Percentiles rank a stretch among this genome's conserved stretches.
Conservation (phyloP, 1,140 invertebrate genomes). For the Grapholita molesta region DNA sequence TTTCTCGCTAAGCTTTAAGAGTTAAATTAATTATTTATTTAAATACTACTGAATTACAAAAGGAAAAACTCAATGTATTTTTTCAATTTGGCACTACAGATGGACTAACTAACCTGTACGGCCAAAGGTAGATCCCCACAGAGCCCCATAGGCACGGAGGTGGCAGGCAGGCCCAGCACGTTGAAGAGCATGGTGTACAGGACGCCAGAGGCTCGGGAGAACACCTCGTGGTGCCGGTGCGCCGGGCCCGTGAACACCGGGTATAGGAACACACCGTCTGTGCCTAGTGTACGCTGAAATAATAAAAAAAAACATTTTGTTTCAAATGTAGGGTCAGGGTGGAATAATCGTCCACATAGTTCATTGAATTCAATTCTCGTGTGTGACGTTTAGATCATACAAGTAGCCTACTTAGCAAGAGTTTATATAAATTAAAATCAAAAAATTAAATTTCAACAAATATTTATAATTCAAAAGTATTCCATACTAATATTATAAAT, state of each 20-base stretch:
- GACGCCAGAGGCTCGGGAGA: constrained; percentile 80
- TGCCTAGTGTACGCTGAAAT: constrained; percentile 77
- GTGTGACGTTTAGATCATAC: too few relatives aligned
- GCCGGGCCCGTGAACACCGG: constrained; percentile 84
- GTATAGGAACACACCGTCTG: constrained; percentile 86
- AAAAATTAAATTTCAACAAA: too few relatives aligned
- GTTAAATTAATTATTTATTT: too few relatives aligned
- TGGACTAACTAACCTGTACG: constrained; percentile 82
- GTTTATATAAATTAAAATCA: too few relatives aligned
- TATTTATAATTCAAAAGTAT: too few relatives aligned
- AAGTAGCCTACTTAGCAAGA: too few relatives aligned
- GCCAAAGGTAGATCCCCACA: constrained; percentile 85
- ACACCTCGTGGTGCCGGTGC: constrained; percentile 81
- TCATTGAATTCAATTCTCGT: too few relatives aligned
- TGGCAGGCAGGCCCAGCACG: constrained; percentile 85
- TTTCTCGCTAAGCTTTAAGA: too few relatives aligned
- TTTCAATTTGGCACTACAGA: background rate
- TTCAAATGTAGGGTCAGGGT: constrained; percentile 36
- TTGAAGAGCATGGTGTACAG: constrained; percentile 87
- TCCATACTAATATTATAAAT: too few relatives aligned
- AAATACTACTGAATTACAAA: too few relatives aligned
- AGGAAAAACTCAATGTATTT: too few relatives aligned
- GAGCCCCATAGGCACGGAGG: constrained; percentile 85
- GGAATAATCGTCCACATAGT: too few relatives aligned
- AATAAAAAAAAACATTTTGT: constrained; percentile 39